Evolutionary conservation across 1,140 invertebrate genomes (phyloP), one percentile per base, ranked within the genome.

Genomic region (Eupristina koningsbergeri): DNA sequence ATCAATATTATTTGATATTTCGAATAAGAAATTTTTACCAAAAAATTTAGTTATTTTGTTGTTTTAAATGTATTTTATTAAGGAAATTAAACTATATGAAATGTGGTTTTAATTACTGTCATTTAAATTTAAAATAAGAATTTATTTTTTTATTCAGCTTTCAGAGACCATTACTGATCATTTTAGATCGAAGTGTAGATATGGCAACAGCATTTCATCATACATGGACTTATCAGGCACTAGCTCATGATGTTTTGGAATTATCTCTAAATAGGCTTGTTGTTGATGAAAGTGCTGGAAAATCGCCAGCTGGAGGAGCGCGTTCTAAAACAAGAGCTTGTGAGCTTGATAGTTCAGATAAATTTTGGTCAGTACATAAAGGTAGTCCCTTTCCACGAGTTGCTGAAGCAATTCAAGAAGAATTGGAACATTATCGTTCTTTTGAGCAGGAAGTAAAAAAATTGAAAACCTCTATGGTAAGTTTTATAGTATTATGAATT

Each of bases 221-320:
- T 92, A 99, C 99, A 7, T 99, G 99, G 99, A 99, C 98, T 1
- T 99, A 99, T 92, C 98, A 99, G 93, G 98, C 99, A 19, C 90
- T 99, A 78, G 96, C 97, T 47, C 98, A 99, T 92, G 98, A 99
- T 94, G 96, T 99, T 1, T 91, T 99, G 26, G 97, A 99, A 88
- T 93, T 99, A 79, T 95, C 97, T 34, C 92, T 99, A 71, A 99
- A 99, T 92, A 92, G 97, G 84, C 94, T 98, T 2, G 94, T 96
- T 45, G 94, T 98, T 34, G 96, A 96, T 86, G 97, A 98, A 89
- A 94, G 93, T 84, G 87, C 93, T 3, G 94, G 93, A 13, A 92
- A 89, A n/a, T 91, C 93, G 45, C 90, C 93, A 6, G 89, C 92
- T 29, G 93, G 93, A 45, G 95, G 95, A 7, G 94, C 94, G 2